A percentile compares a stretch with the other conserved stretches of the same genome.
These are phyloP conservation scores for Xestia c-nigrum DNA, from an alignment of 2,888 invertebrate genomes.

Conservation along the genomic window DNA sequence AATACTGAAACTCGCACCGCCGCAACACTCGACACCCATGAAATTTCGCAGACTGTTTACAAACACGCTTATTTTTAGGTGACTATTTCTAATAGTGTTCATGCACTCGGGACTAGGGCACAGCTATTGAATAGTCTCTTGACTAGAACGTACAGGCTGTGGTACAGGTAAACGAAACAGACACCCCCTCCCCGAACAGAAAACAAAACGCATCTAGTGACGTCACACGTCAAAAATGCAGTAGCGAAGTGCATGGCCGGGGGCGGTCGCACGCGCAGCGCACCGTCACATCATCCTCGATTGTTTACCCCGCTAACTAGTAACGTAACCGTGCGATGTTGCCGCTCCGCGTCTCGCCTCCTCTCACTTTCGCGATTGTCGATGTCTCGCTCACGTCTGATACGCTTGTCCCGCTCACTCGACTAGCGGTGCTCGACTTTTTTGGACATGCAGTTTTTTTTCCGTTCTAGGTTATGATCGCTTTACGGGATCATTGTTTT, in stretches of 20 bases:
- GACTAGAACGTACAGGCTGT: conserved; percentile 19
- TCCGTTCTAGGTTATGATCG: conserved; percentile 84
- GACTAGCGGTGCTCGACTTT: conserved; percentile 89
- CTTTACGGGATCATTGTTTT: conserved; percentile 83
- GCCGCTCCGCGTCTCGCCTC: conserved; percentile 86
- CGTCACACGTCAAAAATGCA: conserved; percentile 86
- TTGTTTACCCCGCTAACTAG: conserved; percentile 89
- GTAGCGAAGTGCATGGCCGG: conserved; percentile 85
- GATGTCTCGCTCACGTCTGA: conserved; percentile 71
- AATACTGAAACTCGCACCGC: conserved; percentile 50
- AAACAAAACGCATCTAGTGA: conserved; percentile 71
- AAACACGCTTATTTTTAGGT: conserved; percentile 68
- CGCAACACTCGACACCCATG: conserved; percentile 48
- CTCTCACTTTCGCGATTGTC: conserved; percentile 89
- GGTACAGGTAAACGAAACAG: conserved; percentile 57
- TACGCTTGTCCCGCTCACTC: conserved; percentile 79
- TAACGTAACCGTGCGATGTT: conserved; percentile 87
- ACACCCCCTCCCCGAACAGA: conserved; percentile 31
- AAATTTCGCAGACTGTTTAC: conserved; percentile 65
- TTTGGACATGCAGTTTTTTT: conserved; percentile 89
- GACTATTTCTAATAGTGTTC: conserved; percentile 57
- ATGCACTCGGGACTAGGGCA: conserved; percentile 25
- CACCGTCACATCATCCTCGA: conserved; percentile 84
- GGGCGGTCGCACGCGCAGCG: conserved; percentile 86
- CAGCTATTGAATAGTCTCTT: conserved; percentile 12